phyloP scores from a whole-genome alignment of 2,888 invertebrate species.

The Eupithecia abbreviata region DNA sequence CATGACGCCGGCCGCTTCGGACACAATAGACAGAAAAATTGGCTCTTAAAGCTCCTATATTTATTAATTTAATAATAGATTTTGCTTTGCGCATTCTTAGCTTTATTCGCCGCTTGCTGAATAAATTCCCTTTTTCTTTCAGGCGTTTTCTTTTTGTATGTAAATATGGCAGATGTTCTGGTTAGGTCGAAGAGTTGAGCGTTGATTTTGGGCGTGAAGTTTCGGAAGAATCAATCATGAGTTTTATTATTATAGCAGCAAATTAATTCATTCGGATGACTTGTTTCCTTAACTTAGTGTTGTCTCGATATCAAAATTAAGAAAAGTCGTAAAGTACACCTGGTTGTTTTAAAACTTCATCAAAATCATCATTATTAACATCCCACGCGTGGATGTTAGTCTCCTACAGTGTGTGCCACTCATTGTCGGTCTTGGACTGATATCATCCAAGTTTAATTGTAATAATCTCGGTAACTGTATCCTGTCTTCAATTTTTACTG shows the following conservation, averaged over 20 bases:
- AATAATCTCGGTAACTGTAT: not conserved
- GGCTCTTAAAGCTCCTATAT: constrained; percentile 65
- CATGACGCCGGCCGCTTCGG: constrained; percentile 62
- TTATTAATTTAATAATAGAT: constrained; percentile 72
- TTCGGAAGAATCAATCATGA: constrained; percentile 14
- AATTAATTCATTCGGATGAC: not conserved
- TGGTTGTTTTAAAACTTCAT: not conserved
- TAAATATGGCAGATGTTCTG: constrained; percentile 16
- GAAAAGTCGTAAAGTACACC: not conserved
- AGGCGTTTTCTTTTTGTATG: constrained; percentile 24
- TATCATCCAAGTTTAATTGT: not conserved
- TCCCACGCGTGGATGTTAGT: not conserved
- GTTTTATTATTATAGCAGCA: constrained; percentile 1
- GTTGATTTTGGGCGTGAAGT: constrained; percentile 11
- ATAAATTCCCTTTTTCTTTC: constrained; percentile 22
- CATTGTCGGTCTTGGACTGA: not conserved
- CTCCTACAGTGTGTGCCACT: not conserved
- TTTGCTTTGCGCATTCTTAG: constrained; percentile 37
- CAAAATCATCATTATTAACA: not conserved
- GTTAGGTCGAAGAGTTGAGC: constrained; percentile 5
- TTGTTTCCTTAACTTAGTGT: not conserved
- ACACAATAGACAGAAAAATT: constrained; percentile 76
- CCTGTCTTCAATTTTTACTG: too few species aligned
- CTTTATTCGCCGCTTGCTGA: constrained; percentile 28
- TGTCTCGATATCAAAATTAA: not conserved